phyloP scores from a whole-genome alignment of 2,113 vertebrate species.

The Tetrao urogallus region DNA sequence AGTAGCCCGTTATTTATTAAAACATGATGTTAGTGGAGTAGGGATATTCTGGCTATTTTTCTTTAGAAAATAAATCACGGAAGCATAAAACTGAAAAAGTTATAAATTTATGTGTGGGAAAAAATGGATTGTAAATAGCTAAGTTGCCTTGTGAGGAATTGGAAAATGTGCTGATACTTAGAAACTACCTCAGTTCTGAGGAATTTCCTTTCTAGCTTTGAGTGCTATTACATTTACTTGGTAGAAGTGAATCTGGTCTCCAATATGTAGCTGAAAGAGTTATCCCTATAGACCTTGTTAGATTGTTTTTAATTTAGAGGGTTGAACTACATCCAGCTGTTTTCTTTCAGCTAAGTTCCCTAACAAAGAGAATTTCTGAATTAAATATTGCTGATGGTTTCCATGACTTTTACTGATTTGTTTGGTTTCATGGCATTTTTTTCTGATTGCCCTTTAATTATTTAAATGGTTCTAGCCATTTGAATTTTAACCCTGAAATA shows the following conservation, averaged over 20 bases:
- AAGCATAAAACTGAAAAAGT: slow-evolving; percentile 69
- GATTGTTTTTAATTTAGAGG: slow-evolving; percentile 83
- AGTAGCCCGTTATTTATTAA: slow-evolving; percentile 85
- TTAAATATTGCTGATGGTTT: slow-evolving; percentile 80
- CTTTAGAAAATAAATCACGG: slow-evolving; percentile 70
- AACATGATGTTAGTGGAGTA: slow-evolving; percentile 78
- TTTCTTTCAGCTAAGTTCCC: slow-evolving; percentile 78
- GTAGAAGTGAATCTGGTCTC: slow-evolving; percentile 81
- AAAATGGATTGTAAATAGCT: slow-evolving; percentile 80
- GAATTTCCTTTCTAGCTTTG: slow-evolving; percentile 84
- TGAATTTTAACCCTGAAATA: slow-evolving; percentile 67
- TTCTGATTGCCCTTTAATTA: slow-evolving; percentile 76
- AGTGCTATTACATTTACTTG: slow-evolving; percentile 77
- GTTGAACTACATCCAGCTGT: slow-evolving; percentile 80
- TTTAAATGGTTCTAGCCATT: slow-evolving; percentile 77
- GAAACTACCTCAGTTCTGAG: slow-evolving; percentile 84
- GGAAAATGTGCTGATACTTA: slow-evolving; percentile 80
- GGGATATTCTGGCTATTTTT: slow-evolving; percentile 75
- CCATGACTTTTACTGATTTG: slow-evolving; percentile 75
- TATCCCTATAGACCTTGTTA: slow-evolving; percentile 81
- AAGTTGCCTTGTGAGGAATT: slow-evolving; percentile 76
- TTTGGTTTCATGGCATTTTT: slow-evolving; percentile 76
- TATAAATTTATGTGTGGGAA: slow-evolving; percentile 73
- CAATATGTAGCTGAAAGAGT: slow-evolving; percentile 76
- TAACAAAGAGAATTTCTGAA: slow-evolving; percentile 79